A percentile compares a stretch with the other conserved stretches of the same genome.
Evolutionary conservation across 2,113 vertebrate genomes (phyloP).

Genomic region (Upupa epops): DNA sequence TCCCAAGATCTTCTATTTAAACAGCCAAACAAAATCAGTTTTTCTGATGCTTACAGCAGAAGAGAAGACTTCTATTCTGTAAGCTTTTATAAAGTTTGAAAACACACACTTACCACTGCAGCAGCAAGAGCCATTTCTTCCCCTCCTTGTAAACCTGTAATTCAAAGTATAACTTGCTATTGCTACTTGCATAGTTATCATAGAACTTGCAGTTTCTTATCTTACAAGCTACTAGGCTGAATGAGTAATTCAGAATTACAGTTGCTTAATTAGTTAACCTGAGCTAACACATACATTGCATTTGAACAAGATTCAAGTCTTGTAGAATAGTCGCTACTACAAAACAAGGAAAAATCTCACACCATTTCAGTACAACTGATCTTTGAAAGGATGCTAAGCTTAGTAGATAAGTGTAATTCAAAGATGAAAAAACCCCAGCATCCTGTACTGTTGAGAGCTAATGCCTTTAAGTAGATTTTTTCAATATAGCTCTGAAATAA

Average conservation of each 20-base stretch:
- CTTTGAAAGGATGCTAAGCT: neutral
- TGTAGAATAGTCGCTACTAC: neutral
- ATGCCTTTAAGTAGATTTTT: neutral
- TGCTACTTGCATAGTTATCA: neutral
- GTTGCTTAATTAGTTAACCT: neutral
- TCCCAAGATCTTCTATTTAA: neutral
- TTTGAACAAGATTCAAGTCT: neutral
- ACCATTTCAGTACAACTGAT: neutral
- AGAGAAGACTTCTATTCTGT: neutral
- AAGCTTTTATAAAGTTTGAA: neutral
- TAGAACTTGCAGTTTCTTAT: neutral
- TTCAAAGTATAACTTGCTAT: neutral
- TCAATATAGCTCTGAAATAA: neutral
- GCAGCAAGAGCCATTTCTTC: slow-evolving; percentile 53
- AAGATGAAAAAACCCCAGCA: neutral
- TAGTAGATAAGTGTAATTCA: neutral
- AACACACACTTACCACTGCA: slow-evolving; percentile 23
- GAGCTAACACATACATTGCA: neutral
- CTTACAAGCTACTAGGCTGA: neutral
- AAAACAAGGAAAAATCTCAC: neutral
- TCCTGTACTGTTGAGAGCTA: neutral
- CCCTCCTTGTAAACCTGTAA: slow-evolving; percentile 48
- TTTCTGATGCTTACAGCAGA: neutral
- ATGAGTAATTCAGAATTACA: neutral
- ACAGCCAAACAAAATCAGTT: neutral